Evolutionary conservation across 2,113 vertebrate genomes (phyloP), one percentile per base, ranked within the genome.

Genomic region (Perca fluviatilis): DNA sequence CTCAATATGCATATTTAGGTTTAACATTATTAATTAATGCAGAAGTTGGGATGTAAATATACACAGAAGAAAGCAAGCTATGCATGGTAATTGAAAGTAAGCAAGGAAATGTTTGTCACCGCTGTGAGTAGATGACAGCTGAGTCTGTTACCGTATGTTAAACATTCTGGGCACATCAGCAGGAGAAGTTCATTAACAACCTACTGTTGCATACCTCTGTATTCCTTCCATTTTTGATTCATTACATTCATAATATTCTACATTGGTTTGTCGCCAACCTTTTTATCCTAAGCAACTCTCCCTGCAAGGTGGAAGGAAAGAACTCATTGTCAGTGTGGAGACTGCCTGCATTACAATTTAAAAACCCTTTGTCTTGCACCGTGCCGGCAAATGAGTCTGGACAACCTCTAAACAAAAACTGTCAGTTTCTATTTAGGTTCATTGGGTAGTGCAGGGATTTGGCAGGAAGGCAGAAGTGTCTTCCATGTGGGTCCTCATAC

Each of bases 351-450:
- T 93, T 89, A 91, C 87, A 94, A 91, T 93, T 91, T 92, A 92
- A 91, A 92, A 93, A 88, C 85, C 86, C 81, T 93, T 94, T 94
- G 87, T 95, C 89, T 89, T 71, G 79, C 63, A 69, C 46, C 62
- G 78, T 70, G 80, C 85, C 88, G 86, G 88, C 89, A 95, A 95
- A 95, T 94, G 92, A 94, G 91, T 93, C 78, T 94, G 90, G 93
- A 93, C 90, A 93, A 91, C 91, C 94, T 92, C 94, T 94, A 93
- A 95, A 95, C 92, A 95, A 95, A 95, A 92, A 84, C 91, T 95
- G 93, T 94, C 93, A 93, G 90, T 92, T 92, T 94, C 89, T 75
- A 93, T 95, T 95, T 93, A 77, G 86, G 25, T 85, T 87, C 84
- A 83, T 82, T 89, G 88, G 88, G 77, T 21, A 79, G 86, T 82